A percentile compares a stretch with the other conserved stretches of the same genome.
phyloP scores from a whole-genome alignment of 2,888 invertebrate species.

The Strigamia maritima region DNA sequence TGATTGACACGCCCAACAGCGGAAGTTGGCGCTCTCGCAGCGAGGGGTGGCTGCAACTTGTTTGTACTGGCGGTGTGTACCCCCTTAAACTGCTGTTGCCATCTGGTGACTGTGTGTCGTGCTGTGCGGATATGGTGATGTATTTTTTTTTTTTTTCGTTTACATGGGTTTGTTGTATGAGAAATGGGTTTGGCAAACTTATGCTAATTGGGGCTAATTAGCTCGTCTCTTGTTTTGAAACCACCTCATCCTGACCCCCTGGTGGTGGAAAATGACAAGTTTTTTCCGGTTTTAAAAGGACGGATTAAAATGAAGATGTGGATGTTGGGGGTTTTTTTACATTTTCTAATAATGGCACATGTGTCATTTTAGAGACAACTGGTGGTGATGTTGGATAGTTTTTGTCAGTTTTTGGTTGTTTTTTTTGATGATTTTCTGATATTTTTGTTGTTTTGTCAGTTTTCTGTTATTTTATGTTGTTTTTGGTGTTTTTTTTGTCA shows the following conservation, averaged over 20 bases:
- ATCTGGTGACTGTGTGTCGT: slow-evolving; percentile 22
- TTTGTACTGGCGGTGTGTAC: background rate
- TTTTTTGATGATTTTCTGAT: too few relatives aligned
- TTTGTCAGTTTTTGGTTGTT: too few relatives aligned
- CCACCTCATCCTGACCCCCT: slow-evolving; percentile 2
- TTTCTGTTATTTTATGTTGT: too few relatives aligned
- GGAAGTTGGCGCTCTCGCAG: slow-evolving; percentile 28
- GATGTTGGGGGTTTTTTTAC: background rate
- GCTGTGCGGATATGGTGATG: slow-evolving; percentile 20
- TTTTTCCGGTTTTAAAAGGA: background rate
- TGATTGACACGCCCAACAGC: slow-evolving; percentile 38
- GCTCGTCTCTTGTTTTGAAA: slow-evolving; percentile 22
- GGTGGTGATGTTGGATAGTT: too few relatives aligned
- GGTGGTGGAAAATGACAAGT: background rate
- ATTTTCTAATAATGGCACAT: background rate
- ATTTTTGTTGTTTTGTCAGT: too few relatives aligned
- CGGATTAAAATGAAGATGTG: background rate
- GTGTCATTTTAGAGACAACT: too few relatives aligned
- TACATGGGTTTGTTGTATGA: background rate
- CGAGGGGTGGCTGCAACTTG: slow-evolving; percentile 25
- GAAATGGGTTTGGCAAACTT: slow-evolving; percentile 12
- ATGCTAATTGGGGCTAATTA: slow-evolving; percentile 32
- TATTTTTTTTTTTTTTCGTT: background rate
- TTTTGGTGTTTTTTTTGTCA: too few relatives aligned
- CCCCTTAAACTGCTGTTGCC: slow-evolving; percentile 12